Evolutionary conservation across 2,888 invertebrate genomes (phyloP), one percentile per base, ranked within the genome.

Genomic region (Glyphotaelius pellucidus): DNA sequence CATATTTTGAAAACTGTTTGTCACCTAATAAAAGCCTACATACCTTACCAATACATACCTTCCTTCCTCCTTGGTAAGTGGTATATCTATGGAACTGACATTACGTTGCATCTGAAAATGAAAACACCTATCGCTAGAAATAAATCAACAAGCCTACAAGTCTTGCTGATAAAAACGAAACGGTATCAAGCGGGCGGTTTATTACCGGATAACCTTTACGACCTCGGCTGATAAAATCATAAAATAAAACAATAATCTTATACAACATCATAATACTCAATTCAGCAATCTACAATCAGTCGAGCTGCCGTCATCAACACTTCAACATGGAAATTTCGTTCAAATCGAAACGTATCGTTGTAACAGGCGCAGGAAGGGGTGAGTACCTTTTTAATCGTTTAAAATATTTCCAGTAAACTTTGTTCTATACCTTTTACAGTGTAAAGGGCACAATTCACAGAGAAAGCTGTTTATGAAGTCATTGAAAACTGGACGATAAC

Each of bases 301-400:
- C 35, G 25, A 19, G 32, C 38, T 25, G 67, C 67, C 67, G 67
- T 81, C 81, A 31, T 31, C 81, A 31, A 81, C 9, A 81, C 31
- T 81, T 15, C 42, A 81, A 42, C 32, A 98, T 98, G 98, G 97
- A 97, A 94, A 97, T 97, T 94, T 96, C 95, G 92, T 98, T 98
- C 95, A 96, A 96, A 94, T 97, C 97, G 92, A 98, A 98, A 95
- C 97, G 97, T 92, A 97, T 98, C 94, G 96, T 99, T 91, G 98
- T 99, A 4, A 99, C 99, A 92, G 99, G 99, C 91, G 98, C 98
- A 90, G 98, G 98, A 38, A 97, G 97, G 97, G 98, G 98, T 98
- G 96, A 94, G 94, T 88, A 89, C 67, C 91, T 89, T 42, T 67
- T 67, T 42, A 42, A 42, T 42, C 42, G 42, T 42, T 42, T n/a